Evolutionary conservation across 2,113 vertebrate genomes (phyloP).

Genomic region (Cyprinodon brontotheroides): DNA sequence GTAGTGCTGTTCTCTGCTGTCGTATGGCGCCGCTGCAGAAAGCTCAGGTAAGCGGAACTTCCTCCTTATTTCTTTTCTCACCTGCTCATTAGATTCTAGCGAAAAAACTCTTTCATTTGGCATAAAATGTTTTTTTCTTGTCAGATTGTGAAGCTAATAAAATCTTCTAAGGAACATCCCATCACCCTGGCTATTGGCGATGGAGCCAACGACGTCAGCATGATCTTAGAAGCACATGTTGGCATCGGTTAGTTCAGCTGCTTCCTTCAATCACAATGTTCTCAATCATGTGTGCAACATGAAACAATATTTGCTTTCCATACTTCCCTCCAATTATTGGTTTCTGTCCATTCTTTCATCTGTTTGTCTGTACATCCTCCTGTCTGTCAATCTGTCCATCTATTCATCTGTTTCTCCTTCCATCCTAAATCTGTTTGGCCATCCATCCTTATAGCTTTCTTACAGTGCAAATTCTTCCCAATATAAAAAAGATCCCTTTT

Average conservation of each 20-base stretch:
- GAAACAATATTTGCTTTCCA: neutral
- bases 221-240: conserved; percentile 98
- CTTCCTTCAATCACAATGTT: conserved; percentile 2
- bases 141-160: conserved; percentile 97
- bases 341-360: no score
- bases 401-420: neutral
- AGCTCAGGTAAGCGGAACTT: conserved; percentile 85
- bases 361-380: neutral
- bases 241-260: conserved; percentile 87
- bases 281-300: neutral
- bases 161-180: conserved; percentile 93
- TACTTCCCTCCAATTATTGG: no score
- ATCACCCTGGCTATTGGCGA: conserved; percentile 96
- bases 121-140: conserved; percentile 14
- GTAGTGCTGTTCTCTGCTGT: conserved; percentile 95
- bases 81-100: neutral
- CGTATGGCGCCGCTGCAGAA: conserved; percentile 98
- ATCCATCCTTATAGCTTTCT: neutral
- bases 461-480: no score
- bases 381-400: neutral
- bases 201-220: conserved; percentile 97
- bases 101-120: neutral
- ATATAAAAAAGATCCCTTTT: no score
- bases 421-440: neutral
- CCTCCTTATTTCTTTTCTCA: neutral